A percentile compares a stretch with the other conserved stretches of the same genome.
Evolutionary conservation across 2,888 invertebrate species (phyloP).

Genomic region (Sarcophaga caerulescens): DNA sequence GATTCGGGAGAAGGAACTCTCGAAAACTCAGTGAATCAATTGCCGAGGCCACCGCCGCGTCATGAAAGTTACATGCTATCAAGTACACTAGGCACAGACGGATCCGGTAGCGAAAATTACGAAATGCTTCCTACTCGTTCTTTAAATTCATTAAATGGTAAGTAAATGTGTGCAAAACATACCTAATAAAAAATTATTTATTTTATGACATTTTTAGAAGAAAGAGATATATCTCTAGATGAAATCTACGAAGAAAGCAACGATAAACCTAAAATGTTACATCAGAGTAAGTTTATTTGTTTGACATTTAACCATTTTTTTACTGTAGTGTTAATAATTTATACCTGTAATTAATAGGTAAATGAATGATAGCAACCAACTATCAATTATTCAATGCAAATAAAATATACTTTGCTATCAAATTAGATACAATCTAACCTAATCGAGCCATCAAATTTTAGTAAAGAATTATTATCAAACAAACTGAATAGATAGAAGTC

Average conservation of each 20-base stretch:
- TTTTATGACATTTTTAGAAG: constrained; percentile 77
- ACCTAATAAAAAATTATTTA: constrained; percentile 19
- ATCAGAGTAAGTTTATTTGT: constrained; percentile 82
- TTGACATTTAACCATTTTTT: background rate
- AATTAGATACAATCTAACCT: too few species aligned
- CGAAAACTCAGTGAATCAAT: constrained; percentile 87
- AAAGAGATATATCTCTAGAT: constrained; percentile 81
- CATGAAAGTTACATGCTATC: constrained; percentile 90
- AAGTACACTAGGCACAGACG: constrained; percentile 82
- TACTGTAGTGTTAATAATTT: too few species aligned
- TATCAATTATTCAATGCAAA: too few species aligned
- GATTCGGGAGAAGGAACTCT: constrained; percentile 87
- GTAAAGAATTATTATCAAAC: too few species aligned
- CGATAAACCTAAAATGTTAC: constrained; percentile 81
- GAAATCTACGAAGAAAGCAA: constrained; percentile 81
- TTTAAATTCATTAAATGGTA: constrained; percentile 83
- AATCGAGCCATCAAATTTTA: too few species aligned
- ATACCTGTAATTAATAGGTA: too few species aligned
- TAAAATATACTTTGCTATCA: too few species aligned
- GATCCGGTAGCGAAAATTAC: constrained; percentile 86
- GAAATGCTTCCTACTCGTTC: constrained; percentile 84
- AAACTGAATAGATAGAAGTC: too few species aligned
- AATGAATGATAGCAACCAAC: too few species aligned
- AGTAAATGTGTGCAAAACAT: constrained; percentile 70
- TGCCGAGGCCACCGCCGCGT: constrained; percentile 86